A percentile compares a stretch with the other conserved stretches of the same genome.
Conservation (phyloP, 2,797 vertebrate genomes). For the Acanthis flammea region DNA sequence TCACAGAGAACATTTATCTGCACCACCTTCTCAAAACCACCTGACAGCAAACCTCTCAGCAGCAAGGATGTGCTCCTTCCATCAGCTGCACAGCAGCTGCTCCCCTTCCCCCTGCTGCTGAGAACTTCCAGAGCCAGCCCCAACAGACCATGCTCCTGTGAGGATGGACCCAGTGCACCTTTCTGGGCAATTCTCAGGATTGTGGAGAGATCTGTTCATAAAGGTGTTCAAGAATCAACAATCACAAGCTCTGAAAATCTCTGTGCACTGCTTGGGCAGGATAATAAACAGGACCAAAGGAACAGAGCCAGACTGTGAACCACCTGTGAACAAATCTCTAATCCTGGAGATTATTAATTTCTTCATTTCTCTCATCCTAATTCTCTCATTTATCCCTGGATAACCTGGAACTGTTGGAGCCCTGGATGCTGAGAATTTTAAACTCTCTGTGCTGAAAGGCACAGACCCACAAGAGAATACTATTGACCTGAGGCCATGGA, state of each 20-base stretch:
- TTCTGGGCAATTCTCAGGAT: not conserved
- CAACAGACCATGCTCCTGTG: fast-evolving
- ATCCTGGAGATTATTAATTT: not conserved
- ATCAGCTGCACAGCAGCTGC: not conserved
- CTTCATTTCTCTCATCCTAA: not conserved
- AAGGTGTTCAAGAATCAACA: not conserved
- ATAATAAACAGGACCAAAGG: not conserved
- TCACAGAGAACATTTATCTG: not conserved
- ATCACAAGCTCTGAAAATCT: not conserved
- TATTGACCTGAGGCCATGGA: not conserved
- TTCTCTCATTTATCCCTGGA: not conserved
- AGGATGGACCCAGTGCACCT: not conserved
- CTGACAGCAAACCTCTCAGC: not conserved
- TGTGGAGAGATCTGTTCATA: not conserved
- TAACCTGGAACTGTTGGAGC: not conserved
- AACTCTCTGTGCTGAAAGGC: not conserved
- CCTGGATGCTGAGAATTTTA: not conserved
- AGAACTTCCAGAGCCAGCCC: not conserved
- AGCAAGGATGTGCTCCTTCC: not conserved
- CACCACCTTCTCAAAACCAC: not conserved
- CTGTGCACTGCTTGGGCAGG: not conserved
- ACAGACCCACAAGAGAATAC: not conserved
- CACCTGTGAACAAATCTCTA: not conserved
- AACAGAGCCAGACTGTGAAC: not conserved
- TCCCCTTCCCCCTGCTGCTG: not conserved